phyloP scores from a whole-genome alignment of 1,140 invertebrate species.

The Bicyclus anynana region DNA sequence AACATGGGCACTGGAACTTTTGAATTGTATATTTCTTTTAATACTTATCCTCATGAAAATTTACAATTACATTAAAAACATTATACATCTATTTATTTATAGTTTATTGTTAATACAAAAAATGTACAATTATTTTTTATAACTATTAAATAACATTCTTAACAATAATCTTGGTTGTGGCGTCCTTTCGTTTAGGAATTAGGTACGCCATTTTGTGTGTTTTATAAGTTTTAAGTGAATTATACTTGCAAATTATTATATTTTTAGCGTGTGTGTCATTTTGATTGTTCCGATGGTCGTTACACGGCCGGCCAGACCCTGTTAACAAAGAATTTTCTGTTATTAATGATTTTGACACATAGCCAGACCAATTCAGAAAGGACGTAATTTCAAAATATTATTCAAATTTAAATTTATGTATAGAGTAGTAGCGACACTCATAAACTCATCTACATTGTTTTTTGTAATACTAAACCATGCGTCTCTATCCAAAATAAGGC shows the following conservation, averaged over 20 bases:
- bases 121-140: slow-evolving; percentile 64
- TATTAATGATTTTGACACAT: slow-evolving; percentile 35
- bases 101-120: slow-evolving; percentile 39
- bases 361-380: slow-evolving; percentile 21
- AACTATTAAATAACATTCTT: slow-evolving; percentile 65
- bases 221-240: slow-evolving; percentile 23
- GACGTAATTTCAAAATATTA: slow-evolving; percentile 16
- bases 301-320: slow-evolving; percentile 74
- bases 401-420: not conserved
- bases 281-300: slow-evolving; percentile 47
- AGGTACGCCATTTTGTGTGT: slow-evolving; percentile 10
- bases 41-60: slow-evolving; percentile 13
- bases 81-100: slow-evolving; percentile 29
- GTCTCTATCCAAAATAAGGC: no score
- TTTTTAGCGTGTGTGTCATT: slow-evolving; percentile 26
- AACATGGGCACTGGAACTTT: slow-evolving; percentile 24
- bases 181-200: slow-evolving; percentile 25
- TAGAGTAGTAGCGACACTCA: no score
- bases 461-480: no score
- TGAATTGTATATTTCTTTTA: slow-evolving; percentile 14
- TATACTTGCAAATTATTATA: slow-evolving; percentile 22
- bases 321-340: slow-evolving; percentile 56
- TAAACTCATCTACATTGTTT: no score
- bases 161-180: slow-evolving; percentile 67
- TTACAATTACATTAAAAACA: slow-evolving; percentile 28